Conservation (phyloP, 2,888 invertebrate species). For the Drosophila prostipennis region DNA sequence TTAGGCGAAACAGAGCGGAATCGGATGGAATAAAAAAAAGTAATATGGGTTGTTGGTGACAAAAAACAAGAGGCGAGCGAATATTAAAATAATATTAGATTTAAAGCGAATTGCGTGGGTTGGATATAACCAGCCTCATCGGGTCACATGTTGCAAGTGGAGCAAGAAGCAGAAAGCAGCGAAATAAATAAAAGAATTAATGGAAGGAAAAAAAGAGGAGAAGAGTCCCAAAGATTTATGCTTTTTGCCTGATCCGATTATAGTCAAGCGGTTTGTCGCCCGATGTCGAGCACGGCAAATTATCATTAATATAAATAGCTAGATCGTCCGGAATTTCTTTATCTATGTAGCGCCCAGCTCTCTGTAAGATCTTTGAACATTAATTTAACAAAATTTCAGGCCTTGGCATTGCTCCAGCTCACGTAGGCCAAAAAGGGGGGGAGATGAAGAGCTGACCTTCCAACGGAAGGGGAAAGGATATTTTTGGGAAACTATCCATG, state of each 20-base stretch:
- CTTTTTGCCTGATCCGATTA: constrained; percentile 47
- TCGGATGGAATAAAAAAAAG: constrained; percentile 5
- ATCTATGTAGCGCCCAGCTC: constrained; percentile 22
- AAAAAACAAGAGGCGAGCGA: constrained; percentile 16
- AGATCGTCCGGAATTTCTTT: constrained; percentile 62
- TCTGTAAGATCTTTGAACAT: constrained; percentile 32
- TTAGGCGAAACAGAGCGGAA: constrained; percentile 40
- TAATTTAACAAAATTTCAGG: constrained; percentile 49
- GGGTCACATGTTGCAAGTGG: constrained; percentile 49
- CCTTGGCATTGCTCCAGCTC: constrained; percentile 78
- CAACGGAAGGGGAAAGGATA: constrained; percentile 7
- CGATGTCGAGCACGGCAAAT: constrained; percentile 72
- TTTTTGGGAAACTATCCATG: constrained; percentile 5
- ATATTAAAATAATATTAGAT: constrained; percentile 45
- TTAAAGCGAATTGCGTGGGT: constrained; percentile 38
- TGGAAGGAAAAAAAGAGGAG: constrained; percentile 29
- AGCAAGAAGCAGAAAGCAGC: constrained; percentile 30
- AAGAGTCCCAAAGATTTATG: constrained; percentile 61
- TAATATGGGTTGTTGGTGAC: constrained; percentile 28
- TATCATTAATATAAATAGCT: constrained; percentile 78
- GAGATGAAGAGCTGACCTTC: constrained; percentile 16
- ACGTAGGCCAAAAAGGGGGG: constrained; percentile 54
- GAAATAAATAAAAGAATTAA: constrained; percentile 40
- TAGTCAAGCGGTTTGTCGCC: constrained; percentile 62
- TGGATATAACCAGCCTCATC: not conserved